A percentile compares a stretch with the other conserved stretches of the same genome.
phyloP scores from a whole-genome alignment of 1,140 invertebrate species.

The Pseudachorutes palmiensis region DNA sequence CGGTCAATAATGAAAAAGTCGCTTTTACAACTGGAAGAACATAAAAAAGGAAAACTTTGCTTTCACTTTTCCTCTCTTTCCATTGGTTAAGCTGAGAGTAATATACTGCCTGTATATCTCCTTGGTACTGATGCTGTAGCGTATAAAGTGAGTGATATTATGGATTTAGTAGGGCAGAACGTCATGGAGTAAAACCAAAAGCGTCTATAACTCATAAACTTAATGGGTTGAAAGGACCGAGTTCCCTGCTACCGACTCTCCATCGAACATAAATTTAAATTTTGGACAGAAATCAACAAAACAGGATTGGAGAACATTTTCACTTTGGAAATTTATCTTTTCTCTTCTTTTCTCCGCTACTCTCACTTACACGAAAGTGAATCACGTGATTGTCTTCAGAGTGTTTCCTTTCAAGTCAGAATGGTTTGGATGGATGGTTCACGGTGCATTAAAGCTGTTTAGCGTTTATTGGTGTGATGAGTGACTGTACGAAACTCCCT shows the following conservation, averaged over 20 bases:
- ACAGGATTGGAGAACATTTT: not conserved
- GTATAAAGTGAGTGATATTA: too few species aligned
- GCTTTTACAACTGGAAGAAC: not conserved
- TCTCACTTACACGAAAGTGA: too few species aligned
- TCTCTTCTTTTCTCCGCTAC: not conserved
- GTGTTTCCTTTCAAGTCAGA: too few species aligned
- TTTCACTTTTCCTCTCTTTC: not conserved
- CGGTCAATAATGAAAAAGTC: not conserved
- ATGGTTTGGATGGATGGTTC: too few species aligned
- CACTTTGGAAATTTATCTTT: not conserved
- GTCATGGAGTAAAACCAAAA: not conserved
- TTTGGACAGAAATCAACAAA: not conserved
- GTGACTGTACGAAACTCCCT: too few species aligned
- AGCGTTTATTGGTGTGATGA: too few species aligned
- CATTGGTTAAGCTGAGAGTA: too few species aligned
- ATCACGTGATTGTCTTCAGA: too few species aligned
- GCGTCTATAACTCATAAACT: not conserved
- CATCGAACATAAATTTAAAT: not conserved
- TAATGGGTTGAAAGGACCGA: slow-evolving; percentile 1
- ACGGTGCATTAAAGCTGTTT: too few species aligned
- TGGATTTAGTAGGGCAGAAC: not conserved
- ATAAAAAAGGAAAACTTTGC: not conserved
- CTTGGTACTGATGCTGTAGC: not conserved
- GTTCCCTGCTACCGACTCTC: not conserved
- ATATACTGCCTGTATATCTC: not conserved